Percentiles rank a stretch among this genome's conserved stretches.
These are phyloP conservation scores for Heliconius sara DNA, from an alignment of 2,888 invertebrate species.

Conservation along the genomic window DNA sequence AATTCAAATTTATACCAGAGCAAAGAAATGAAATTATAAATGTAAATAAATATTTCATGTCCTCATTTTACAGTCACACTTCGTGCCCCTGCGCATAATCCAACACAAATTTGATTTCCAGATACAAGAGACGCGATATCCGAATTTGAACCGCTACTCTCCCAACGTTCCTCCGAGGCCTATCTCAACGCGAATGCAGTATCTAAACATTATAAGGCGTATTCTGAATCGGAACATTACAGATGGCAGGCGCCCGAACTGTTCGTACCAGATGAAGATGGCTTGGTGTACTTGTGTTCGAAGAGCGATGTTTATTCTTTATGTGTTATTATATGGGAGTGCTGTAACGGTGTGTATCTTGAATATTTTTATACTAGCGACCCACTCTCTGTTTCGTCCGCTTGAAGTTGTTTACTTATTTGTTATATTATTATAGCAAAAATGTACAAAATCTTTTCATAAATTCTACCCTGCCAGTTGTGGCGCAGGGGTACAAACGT, in stretches of 20 bases:
- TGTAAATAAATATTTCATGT: too few relatives aligned
- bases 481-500: too few relatives aligned
- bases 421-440: too few relatives aligned
- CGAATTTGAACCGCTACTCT: conserved; percentile 70
- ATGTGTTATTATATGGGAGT: conserved; percentile 73
- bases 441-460: too few relatives aligned
- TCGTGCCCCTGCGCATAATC: too few relatives aligned
- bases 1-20: too few relatives aligned
- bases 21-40: too few relatives aligned
- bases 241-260: conserved; percentile 79
- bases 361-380: background rate
- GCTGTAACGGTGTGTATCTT: conserved; percentile 70
- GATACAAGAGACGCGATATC: conserved; percentile 57
- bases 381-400: too few relatives aligned
- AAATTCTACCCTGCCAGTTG: too few relatives aligned
- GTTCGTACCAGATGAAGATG: conserved; percentile 65
- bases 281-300: conserved; percentile 68
- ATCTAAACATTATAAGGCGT: conserved; percentile 59
- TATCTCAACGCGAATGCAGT: conserved; percentile 62
- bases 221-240: conserved; percentile 60
- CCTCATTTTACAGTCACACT: too few relatives aligned
- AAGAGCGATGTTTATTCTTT: conserved; percentile 76
- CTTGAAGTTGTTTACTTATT: too few relatives aligned
- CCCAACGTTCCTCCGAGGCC: conserved; percentile 66
- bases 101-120: conserved; percentile 49